A percentile compares a stretch with the other conserved stretches of the same genome.
These are phyloP conservation scores for Coreoperca whiteheadi DNA, from an alignment of 2,113 vertebrate genomes.

Conservation along the genomic window DNA sequence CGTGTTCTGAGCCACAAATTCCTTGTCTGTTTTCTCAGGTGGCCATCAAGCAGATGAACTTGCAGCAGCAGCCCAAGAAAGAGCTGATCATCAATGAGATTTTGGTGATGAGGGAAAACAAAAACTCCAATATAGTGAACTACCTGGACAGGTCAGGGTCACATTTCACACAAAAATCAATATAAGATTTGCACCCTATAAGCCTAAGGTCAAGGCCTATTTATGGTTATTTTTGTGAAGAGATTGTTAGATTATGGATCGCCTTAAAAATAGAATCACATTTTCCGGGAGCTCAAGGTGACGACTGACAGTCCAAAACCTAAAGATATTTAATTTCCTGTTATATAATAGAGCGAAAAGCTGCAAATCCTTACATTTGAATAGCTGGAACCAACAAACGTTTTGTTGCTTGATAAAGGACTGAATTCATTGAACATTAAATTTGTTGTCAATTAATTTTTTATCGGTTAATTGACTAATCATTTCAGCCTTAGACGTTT, in stretches of 20 bases:
- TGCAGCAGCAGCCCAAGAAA: conserved; percentile 99
- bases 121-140: conserved; percentile 99
- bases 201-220: neutral
- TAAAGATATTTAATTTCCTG: neutral
- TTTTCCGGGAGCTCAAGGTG: neutral
- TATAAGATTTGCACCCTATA: too few relatives aligned
- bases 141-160: conserved; percentile 94
- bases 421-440: neutral
- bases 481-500: neutral
- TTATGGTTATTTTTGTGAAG: neutral
- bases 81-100: conserved; percentile 99
- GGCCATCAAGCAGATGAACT: conserved; percentile 99
- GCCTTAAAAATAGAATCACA: neutral
- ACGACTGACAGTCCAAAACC: neutral
- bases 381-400: neutral
- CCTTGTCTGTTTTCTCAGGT: conserved; percentile 85
- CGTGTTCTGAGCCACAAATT: neutral
- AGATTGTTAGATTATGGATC: neutral
- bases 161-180: neutral
- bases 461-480: neutral
- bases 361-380: neutral
- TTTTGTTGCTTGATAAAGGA: neutral
- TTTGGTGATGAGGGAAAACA: conserved; percentile 99
- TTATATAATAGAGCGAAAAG: neutral
- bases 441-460: neutral